A percentile compares a stretch with the other conserved stretches of the same genome.
Conservation (phyloP, 2,113 vertebrate species). For the Pseudolaguvia tuberculata region DNA sequence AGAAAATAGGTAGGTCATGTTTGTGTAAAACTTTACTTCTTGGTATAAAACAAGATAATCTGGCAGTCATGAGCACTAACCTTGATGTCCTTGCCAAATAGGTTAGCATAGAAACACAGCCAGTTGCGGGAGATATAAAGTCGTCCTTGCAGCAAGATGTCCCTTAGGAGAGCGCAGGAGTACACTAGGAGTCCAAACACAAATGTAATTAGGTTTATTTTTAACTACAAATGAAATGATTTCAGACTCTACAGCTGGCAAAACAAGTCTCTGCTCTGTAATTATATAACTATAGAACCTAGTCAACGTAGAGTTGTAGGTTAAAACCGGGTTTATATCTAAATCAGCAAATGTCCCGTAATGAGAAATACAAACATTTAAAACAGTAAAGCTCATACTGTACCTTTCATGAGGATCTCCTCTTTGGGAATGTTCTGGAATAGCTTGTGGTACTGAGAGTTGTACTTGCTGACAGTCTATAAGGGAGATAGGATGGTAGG, state of each 20-base stretch:
- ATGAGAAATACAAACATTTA: neutral
- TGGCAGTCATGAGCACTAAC: constrained; percentile 56
- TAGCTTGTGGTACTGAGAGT: constrained; percentile 95
- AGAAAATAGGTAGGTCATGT: neutral
- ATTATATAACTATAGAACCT: no score
- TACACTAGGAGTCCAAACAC: constrained; percentile 70
- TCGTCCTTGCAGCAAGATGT: constrained; percentile 90
- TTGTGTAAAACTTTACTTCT: neutral
- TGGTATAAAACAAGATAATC: neutral
- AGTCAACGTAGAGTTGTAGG: neutral
- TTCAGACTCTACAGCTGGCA: neutral
- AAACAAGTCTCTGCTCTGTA: neutral
- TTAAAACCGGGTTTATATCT: neutral
- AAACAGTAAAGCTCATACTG: constrained; percentile 20
- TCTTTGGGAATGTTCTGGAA: constrained; percentile 88
- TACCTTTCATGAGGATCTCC: constrained; percentile 94
- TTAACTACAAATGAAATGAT: neutral
- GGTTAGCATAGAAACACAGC: constrained; percentile 95
- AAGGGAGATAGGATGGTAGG: constrained; percentile 51
- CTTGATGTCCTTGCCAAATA: constrained; percentile 97
- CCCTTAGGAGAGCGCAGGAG: constrained; percentile 90
- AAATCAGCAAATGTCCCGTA: neutral
- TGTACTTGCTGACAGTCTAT: constrained; percentile 91
- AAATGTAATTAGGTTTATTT: constrained; percentile 6
- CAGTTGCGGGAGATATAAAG: constrained; percentile 96